Conservation (phyloP, 30 jellyfish, hydroid and myxozoan species). For the Phacellophora camtschatica region DNA sequence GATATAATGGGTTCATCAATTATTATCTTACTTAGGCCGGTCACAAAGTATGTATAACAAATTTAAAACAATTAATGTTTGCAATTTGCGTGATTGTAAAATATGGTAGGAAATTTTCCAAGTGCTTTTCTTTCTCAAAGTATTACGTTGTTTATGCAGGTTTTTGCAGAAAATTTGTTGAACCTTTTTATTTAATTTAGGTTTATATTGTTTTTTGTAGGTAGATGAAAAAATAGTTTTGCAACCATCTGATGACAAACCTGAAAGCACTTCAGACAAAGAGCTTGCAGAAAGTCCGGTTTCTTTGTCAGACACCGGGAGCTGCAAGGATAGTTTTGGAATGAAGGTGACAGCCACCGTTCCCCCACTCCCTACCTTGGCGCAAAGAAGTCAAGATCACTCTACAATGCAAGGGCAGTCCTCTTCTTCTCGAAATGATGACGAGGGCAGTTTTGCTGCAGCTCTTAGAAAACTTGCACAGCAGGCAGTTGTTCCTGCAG, state of each 20-base stretch:
- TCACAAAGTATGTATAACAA: too few species aligned
- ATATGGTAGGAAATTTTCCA: too few species aligned
- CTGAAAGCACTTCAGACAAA: neutral
- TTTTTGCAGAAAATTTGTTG: too few species aligned
- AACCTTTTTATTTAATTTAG: too few species aligned
- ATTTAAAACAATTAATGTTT: too few species aligned
- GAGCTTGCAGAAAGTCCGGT: neutral
- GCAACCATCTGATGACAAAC: neutral
- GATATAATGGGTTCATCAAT: too few species aligned
- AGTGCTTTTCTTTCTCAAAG: too few species aligned
- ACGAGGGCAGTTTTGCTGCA: constrained; percentile 96
- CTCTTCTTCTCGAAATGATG: constrained; percentile 59
- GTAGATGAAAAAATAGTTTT: neutral
- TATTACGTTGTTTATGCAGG: too few species aligned
- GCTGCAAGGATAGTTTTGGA: constrained; percentile 41
- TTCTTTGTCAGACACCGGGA: neutral
- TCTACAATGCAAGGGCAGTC: constrained; percentile 56
- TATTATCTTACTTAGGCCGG: too few species aligned
- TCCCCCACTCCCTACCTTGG: constrained; percentile 78
- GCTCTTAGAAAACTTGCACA: constrained; percentile 89
- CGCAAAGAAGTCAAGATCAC: constrained; percentile 60
- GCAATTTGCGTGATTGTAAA: too few species aligned
- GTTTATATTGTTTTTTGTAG: too few species aligned
- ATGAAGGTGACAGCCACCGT: constrained; percentile 98
- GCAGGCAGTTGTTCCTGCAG: constrained; percentile 78